Conservation (phyloP, 2,888 invertebrate genomes). For the Craniophora ligustri region DNA sequence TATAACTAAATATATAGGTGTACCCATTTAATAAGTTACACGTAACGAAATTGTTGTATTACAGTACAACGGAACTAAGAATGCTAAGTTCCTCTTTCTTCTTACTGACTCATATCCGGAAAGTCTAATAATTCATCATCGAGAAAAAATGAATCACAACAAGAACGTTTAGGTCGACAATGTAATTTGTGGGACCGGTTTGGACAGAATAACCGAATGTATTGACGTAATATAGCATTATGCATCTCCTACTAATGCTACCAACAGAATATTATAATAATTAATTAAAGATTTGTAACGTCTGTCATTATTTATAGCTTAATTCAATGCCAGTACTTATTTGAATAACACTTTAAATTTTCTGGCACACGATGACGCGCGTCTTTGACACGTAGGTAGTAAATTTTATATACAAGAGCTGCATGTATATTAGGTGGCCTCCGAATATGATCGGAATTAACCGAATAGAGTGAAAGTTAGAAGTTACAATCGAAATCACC, state of each 20-base stretch:
- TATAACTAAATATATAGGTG: too few species aligned
- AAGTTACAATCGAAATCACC: background rate
- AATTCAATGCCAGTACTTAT: slow-evolving; percentile 34
- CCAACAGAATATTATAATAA: slow-evolving; percentile 16
- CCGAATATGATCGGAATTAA: background rate
- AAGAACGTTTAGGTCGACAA: slow-evolving; percentile 15
- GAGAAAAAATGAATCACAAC: slow-evolving; percentile 17
- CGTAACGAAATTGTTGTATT: too few species aligned
- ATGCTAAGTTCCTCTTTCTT: too few species aligned
- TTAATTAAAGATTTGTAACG: slow-evolving; percentile 11
- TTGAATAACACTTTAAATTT: slow-evolving; percentile 24
- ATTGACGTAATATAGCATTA: slow-evolving; percentile 30
- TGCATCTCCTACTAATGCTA: slow-evolving; percentile 11
- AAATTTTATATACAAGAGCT: slow-evolving; percentile 35
- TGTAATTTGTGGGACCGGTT: slow-evolving; percentile 41
- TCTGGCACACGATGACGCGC: slow-evolving; percentile 15
- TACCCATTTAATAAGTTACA: too few species aligned
- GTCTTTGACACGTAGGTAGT: slow-evolving; percentile 30
- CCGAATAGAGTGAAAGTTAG: background rate
- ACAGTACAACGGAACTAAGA: too few species aligned
- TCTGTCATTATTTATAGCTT: slow-evolving; percentile 22
- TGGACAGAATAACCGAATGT: slow-evolving; percentile 14
- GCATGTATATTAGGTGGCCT: slow-evolving; percentile 23
- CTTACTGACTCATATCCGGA: background rate
- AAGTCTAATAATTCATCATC: background rate